Conservation (phyloP, 2,113 vertebrate species). For the Gnathonemus longibarbis region DNA sequence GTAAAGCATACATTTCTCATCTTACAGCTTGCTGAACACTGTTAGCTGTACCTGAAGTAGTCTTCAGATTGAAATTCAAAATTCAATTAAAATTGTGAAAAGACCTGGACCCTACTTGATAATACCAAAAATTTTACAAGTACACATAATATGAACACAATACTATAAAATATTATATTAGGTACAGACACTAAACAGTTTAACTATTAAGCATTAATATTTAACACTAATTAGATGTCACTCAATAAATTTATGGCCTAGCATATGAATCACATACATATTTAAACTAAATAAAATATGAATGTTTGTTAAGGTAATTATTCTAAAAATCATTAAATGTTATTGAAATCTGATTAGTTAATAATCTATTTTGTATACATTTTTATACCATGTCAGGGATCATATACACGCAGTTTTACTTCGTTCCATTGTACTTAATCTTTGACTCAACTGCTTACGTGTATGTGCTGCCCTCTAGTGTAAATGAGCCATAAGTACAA, state of each 20-base stretch:
- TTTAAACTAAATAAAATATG: background rate
- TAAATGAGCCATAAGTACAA: background rate
- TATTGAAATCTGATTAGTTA: background rate
- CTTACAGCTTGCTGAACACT: background rate
- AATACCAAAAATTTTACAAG: background rate
- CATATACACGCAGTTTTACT: background rate
- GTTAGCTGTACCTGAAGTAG: background rate
- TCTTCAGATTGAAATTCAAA: background rate
- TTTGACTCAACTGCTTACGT: background rate
- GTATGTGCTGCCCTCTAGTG: background rate
- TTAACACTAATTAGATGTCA: background rate
- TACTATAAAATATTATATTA: background rate
- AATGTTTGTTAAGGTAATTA: background rate
- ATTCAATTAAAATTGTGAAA: background rate
- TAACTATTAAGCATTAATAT: background rate
- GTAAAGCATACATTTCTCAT: background rate
- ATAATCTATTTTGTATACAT: background rate
- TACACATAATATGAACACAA: background rate
- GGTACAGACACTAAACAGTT: background rate
- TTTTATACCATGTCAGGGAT: background rate
- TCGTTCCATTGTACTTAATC: background rate
- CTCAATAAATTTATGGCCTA: background rate
- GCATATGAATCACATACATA: background rate
- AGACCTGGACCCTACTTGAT: background rate
- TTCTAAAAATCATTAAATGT: background rate